phyloP scores from a whole-genome alignment of 2,797 vertebrate species.

The Pseudochirops corinnae region DNA sequence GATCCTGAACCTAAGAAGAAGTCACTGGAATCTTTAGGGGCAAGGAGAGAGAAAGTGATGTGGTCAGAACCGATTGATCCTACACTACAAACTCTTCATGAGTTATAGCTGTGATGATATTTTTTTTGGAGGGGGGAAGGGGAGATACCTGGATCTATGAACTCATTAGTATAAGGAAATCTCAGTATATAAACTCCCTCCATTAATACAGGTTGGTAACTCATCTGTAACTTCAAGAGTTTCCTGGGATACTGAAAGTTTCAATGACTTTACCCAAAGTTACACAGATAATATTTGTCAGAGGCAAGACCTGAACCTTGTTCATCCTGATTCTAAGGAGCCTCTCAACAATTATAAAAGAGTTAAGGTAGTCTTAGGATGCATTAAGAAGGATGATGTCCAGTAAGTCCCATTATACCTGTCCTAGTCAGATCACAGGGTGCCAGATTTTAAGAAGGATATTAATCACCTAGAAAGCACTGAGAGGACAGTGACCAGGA shows the following conservation, averaged over 20 bases:
- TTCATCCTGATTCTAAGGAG: neutral
- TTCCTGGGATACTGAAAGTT: neutral
- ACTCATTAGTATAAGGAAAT: neutral
- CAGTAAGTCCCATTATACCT: neutral
- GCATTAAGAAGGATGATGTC: neutral
- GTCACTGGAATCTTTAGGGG: neutral
- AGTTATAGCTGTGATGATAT: neutral
- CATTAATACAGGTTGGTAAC: neutral
- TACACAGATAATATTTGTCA: neutral
- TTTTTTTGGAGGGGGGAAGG: rapidly evolving
- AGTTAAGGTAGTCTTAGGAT: neutral
- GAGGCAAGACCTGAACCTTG: neutral
- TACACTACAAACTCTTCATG: neutral
- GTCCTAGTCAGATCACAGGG: neutral
- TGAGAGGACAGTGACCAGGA: neutral
- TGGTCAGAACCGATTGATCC: no score
- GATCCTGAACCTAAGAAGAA: neutral
- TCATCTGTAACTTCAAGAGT: neutral
- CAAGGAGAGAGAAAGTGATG: neutral
- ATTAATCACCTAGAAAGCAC: neutral
- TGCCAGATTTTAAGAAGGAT: neutral
- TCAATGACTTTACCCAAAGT: neutral
- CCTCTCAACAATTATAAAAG: neutral
- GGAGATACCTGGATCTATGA: neutral
- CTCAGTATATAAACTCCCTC: neutral